Conservation (phyloP, 2,888 invertebrate genomes). For the Eurytoma adleriae region DNA sequence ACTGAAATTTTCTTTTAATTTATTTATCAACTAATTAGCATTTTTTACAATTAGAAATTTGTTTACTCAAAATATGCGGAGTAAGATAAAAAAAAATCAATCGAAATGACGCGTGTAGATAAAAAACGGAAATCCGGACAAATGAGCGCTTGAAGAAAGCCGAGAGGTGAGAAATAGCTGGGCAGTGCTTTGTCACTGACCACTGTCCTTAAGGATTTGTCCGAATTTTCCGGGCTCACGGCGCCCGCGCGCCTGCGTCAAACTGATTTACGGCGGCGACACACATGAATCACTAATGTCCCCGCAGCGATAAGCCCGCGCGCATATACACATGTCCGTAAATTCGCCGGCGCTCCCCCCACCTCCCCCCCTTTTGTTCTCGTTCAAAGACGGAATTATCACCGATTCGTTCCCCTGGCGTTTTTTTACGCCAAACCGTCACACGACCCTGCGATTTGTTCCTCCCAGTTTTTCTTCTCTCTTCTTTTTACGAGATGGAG, state of each 20-base stretch:
- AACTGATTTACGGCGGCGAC: constrained; percentile 13
- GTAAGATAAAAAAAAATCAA: no score
- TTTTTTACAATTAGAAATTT: no score
- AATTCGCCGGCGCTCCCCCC: not conserved
- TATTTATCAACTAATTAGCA: no score
- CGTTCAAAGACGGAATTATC: not conserved
- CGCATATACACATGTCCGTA: not conserved
- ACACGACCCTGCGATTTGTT: not conserved
- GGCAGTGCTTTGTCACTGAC: no score
- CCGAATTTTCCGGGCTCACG: constrained; percentile 13
- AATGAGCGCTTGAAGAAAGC: no score
- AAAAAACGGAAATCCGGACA: no score
- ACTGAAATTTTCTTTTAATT: no score
- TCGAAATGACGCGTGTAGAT: no score
- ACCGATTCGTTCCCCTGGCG: not conserved
- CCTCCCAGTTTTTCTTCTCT: no score
- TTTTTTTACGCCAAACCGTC: not conserved
- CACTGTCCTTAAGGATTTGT: constrained; percentile 11
- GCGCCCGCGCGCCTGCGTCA: not conserved
- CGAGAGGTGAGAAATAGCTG: constrained; percentile 1
- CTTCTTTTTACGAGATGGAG: no score
- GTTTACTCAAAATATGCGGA: no score
- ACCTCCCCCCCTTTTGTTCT: not conserved
- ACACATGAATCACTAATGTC: constrained; percentile 32
- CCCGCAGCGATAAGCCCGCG: constrained; percentile 20